A percentile compares a stretch with the other conserved stretches of the same genome.
phyloP scores from a whole-genome alignment of 2,888 invertebrate genomes.

The Stenolophus ochropezus region DNA sequence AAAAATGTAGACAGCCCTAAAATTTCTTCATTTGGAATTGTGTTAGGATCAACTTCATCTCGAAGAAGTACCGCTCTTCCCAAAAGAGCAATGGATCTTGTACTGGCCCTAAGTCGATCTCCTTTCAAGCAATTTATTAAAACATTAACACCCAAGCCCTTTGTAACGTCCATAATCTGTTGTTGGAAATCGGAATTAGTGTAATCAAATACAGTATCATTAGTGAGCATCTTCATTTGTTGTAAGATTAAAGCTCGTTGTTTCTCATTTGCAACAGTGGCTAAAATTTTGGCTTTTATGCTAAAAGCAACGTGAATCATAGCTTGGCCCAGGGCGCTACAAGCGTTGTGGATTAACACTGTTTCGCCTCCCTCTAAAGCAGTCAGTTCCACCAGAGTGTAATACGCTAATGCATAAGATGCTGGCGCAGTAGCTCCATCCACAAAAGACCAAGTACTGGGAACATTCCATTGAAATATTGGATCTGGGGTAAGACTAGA shows the following conservation, averaged over 20 bases:
- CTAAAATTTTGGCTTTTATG: constrained; percentile 77
- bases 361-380: constrained; percentile 70
- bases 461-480: constrained; percentile 80
- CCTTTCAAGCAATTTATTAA: constrained; percentile 94
- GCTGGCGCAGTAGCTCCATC: constrained; percentile 88
- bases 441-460: constrained; percentile 82
- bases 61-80: constrained; percentile 90
- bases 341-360: constrained; percentile 76
- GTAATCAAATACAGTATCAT: background rate
- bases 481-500: constrained; percentile 66
- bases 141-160: constrained; percentile 92
- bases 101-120: constrained; percentile 86
- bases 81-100: constrained; percentile 77
- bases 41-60: constrained; percentile 82
- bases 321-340: constrained; percentile 83
- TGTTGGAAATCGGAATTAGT: background rate
- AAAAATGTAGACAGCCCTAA: constrained; percentile 85
- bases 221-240: background rate
- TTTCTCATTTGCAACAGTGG: constrained; percentile 77
- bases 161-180: constrained; percentile 83
- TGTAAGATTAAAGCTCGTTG: constrained; percentile 67
- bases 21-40: constrained; percentile 64
- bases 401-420: constrained; percentile 79
- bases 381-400: constrained; percentile 71
- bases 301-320: constrained; percentile 79